phyloP scores from a whole-genome alignment of 2,888 invertebrate species.

The Frankliniella intonsa region DNA sequence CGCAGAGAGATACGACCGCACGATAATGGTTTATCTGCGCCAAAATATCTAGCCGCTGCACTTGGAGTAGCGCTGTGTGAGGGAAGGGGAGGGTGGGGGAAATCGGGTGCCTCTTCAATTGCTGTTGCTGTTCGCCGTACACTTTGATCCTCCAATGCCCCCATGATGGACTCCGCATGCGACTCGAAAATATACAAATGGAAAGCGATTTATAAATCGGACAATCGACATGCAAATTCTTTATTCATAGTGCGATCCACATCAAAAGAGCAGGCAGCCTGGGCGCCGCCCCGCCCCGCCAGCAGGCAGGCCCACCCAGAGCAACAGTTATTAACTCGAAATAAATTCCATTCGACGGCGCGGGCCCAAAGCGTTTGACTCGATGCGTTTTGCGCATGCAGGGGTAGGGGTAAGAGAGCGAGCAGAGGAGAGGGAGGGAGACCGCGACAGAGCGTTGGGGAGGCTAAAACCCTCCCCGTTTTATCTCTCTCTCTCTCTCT shows the following conservation, averaged over 20 bases:
- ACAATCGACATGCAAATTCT: slow-evolving; percentile 26
- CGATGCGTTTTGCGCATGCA: not conserved
- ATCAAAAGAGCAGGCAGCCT: not conserved
- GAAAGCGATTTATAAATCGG: slow-evolving; percentile 9
- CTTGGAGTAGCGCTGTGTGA: too few relatives aligned
- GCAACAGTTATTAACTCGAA: slow-evolving; percentile 17
- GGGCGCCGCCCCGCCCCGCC: too few relatives aligned
- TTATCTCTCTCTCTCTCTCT: not conserved
- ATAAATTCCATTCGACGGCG: not conserved
- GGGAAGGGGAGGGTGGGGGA: too few relatives aligned
- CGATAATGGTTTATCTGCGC: too few relatives aligned
- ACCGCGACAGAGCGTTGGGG: not conserved
- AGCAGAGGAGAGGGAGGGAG: slow-evolving; percentile 1
- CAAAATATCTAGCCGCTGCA: too few relatives aligned
- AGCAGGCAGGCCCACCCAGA: not conserved
- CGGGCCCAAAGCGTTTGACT: slow-evolving; percentile 11
- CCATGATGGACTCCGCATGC: not conserved
- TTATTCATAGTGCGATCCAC: not conserved
- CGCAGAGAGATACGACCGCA: not conserved
- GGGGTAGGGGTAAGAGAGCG: not conserved
- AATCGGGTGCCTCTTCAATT: too few relatives aligned
- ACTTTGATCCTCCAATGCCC: too few relatives aligned
- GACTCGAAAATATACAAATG: not conserved
- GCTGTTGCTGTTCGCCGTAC: too few relatives aligned
- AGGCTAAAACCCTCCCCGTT: not conserved